These are phyloP conservation scores for Antedon mediterranea DNA, from an alignment of 53 echinoderm and acorn worm genomes.

Conservation along the genomic window DNA sequence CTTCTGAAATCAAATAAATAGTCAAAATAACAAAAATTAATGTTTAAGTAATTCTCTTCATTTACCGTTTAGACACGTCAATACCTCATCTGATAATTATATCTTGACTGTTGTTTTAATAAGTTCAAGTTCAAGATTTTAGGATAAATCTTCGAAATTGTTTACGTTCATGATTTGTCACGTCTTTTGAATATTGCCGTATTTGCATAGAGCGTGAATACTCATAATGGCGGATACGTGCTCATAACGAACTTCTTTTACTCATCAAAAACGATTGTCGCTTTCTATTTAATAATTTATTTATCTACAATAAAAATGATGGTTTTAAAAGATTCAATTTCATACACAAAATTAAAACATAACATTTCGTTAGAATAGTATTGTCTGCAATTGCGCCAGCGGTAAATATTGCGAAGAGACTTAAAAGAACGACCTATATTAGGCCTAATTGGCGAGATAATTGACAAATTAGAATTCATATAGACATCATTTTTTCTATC, in stretches of 20 bases:
- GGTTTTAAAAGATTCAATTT: neutral
- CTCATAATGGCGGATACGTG: too few relatives aligned
- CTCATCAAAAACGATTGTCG: neutral
- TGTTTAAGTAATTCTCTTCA: neutral
- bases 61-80: neutral
- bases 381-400: too few relatives aligned
- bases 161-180: neutral
- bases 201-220: too few relatives aligned
- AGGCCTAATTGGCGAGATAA: neutral
- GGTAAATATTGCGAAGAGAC: neutral
- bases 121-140: constrained; percentile 1
- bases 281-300: neutral
- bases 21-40: neutral
- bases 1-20: neutral
- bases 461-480: neutral
- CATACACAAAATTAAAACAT: neutral
- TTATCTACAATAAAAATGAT: neutral
- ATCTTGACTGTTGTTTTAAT: neutral
- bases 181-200: neutral
- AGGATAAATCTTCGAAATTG: neutral
- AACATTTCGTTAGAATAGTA: too few relatives aligned
- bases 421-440: neutral
- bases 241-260: neutral
- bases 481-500: too few relatives aligned
- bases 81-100: neutral